These are phyloP conservation scores for Ericerus pela DNA, from an alignment of 1,140 invertebrate species.

Conservation along the genomic window DNA sequence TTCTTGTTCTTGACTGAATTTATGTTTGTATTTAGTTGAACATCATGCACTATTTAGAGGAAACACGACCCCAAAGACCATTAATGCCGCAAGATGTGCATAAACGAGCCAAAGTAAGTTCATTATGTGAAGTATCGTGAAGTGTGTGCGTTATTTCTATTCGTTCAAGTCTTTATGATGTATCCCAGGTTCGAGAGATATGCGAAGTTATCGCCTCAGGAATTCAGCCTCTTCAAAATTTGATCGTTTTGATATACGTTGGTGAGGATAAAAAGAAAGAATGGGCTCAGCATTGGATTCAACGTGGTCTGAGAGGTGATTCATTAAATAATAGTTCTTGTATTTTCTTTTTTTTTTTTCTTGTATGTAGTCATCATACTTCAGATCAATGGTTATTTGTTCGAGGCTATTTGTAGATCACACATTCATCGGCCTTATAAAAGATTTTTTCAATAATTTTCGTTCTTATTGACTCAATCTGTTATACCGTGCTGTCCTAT, in stretches of 20 bases:
- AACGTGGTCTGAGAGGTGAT: slow-evolving; percentile 59
- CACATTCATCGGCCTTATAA: too few relatives aligned
- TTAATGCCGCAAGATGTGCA: slow-evolving; percentile 74
- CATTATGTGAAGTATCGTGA: background rate
- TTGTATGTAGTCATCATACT: too few relatives aligned
- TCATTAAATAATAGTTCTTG: slow-evolving; percentile 5
- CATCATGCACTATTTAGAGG: slow-evolving; percentile 92
- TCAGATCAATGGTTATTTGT: too few relatives aligned
- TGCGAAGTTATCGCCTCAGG: slow-evolving; percentile 75
- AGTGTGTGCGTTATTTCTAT: slow-evolving; percentile 12
- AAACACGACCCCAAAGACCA: slow-evolving; percentile 66
- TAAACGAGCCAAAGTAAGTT: slow-evolving; percentile 63
- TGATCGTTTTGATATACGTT: slow-evolving; percentile 68
- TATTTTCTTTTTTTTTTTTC: too few relatives aligned
- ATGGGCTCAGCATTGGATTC: slow-evolving; percentile 89
- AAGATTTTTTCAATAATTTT: too few relatives aligned
- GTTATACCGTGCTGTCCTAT: too few relatives aligned
- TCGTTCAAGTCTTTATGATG: background rate
- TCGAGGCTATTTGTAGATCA: too few relatives aligned
- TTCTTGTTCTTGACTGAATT: background rate
- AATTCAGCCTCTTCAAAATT: slow-evolving; percentile 91
- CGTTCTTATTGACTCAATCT: too few relatives aligned
- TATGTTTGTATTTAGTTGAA: slow-evolving; percentile 42
- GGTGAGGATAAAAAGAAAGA: slow-evolving; percentile 72
- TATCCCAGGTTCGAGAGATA: slow-evolving; percentile 44